Percentiles rank a stretch among this genome's conserved stretches.
These are phyloP conservation scores for Tricholauxania praeusta DNA, from an alignment of 2,888 invertebrate species.

Conservation along the genomic window DNA sequence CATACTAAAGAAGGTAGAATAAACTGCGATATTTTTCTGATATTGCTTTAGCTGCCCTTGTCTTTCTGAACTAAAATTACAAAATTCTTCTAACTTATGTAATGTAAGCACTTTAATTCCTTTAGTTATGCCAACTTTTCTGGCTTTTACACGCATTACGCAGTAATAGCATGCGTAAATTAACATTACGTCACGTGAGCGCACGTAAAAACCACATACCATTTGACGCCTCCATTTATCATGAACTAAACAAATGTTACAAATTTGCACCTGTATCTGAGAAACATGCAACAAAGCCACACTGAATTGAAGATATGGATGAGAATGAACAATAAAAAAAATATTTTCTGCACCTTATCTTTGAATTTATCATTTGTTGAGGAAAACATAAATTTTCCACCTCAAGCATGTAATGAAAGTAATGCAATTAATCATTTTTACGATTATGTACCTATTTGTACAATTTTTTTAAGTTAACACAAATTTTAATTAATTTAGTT, in stretches of 20 bases:
- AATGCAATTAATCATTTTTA: background rate
- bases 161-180: background rate
- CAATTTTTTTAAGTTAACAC: background rate
- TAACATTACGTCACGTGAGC: constrained; percentile 11
- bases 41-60: too few relatives aligned
- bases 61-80: too few relatives aligned
- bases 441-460: background rate
- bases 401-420: background rate
- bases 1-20: too few relatives aligned
- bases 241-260: constrained; percentile 22
- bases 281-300: constrained; percentile 20
- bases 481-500: too few relatives aligned
- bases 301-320: background rate
- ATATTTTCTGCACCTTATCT: too few relatives aligned
- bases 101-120: background rate
- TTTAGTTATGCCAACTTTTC: background rate
- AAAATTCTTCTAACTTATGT: background rate
- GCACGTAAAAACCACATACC: constrained; percentile 2
- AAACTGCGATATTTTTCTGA: too few relatives aligned
- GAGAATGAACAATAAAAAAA: too few relatives aligned
- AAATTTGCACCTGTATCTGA: constrained; percentile 37
- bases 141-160: constrained; percentile 8
- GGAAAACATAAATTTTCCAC: too few relatives aligned
- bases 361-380: too few relatives aligned
- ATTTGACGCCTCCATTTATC: constrained; percentile 33